phyloP scores from a whole-genome alignment of 1,140 invertebrate species.

The Drosophila kohkoa region DNA sequence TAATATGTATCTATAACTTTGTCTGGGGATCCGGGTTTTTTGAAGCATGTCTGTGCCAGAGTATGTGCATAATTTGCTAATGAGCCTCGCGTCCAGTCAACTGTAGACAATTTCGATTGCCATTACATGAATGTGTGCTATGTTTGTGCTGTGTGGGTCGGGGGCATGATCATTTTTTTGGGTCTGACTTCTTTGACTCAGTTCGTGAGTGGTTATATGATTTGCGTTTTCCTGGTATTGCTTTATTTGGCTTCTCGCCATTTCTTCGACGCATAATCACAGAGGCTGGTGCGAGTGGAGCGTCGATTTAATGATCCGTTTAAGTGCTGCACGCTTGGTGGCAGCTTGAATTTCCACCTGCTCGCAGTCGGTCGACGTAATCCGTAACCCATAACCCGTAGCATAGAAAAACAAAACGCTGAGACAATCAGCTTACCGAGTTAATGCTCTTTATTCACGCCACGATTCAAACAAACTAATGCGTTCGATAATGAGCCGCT shows the following conservation, averaged over 20 bases:
- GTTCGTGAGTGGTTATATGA: slow-evolving; percentile 63
- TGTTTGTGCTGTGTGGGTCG: slow-evolving; percentile 29
- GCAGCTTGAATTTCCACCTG: slow-evolving; percentile 59
- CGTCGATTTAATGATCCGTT: slow-evolving; percentile 51
- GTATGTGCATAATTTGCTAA: slow-evolving; percentile 68
- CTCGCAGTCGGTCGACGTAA: slow-evolving; percentile 21
- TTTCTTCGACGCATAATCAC: slow-evolving; percentile 44
- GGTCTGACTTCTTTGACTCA: slow-evolving; percentile 70
- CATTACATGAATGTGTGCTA: slow-evolving; percentile 34
- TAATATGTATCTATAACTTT: slow-evolving; percentile 24
- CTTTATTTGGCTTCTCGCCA: slow-evolving; percentile 48
- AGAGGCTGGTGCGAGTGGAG: slow-evolving; percentile 3
- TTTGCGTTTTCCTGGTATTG: slow-evolving; percentile 67
- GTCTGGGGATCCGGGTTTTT: slow-evolving; percentile 36
- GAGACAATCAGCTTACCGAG: slow-evolving; percentile 20
- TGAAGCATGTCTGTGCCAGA: slow-evolving; percentile 35
- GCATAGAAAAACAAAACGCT: slow-evolving; percentile 33
- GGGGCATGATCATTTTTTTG: slow-evolving; percentile 42
- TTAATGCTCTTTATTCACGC: slow-evolving; percentile 66
- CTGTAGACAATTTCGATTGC: slow-evolving; percentile 62
- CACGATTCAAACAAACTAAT: slow-evolving; percentile 25
- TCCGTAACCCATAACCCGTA: background rate
- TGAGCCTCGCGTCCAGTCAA: slow-evolving; percentile 65
- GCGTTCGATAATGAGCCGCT: slow-evolving; percentile 56
- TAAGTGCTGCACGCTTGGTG: slow-evolving; percentile 51